Conservation (phyloP, 2,797 vertebrate genomes). For the Yasuhikotakia modesta region DNA sequence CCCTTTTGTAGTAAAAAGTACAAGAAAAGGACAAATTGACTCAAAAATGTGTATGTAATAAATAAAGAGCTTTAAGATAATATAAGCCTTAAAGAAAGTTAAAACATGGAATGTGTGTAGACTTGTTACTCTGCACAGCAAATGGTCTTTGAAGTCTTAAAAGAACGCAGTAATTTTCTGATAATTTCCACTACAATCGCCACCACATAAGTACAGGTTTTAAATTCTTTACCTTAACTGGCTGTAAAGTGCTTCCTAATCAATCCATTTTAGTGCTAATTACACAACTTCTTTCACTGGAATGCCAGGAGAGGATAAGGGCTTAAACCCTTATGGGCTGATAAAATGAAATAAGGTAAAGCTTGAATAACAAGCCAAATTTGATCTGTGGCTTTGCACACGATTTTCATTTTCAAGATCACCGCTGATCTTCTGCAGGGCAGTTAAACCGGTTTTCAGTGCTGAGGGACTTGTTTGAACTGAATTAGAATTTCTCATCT, state of each 20-base stretch:
- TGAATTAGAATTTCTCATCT: conserved; percentile 12
- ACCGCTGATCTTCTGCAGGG: conserved; percentile 12
- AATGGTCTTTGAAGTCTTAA: conserved; percentile 51
- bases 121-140: conserved; percentile 23
- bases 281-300: conserved; percentile 40
- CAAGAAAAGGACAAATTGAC: not conserved
- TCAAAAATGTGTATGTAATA: conserved; percentile 7
- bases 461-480: conserved; percentile 6
- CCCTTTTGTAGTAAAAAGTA: not conserved
- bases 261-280: conserved; percentile 47
- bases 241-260: conserved; percentile 33
- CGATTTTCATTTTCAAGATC: conserved; percentile 36
- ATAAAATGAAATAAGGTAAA: conserved; percentile 37
- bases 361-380: conserved; percentile 32
- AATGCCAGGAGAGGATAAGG: conserved; percentile 20
- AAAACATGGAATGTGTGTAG: conserved; percentile 18
- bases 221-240: conserved; percentile 55
- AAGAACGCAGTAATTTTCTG: conserved; percentile 50
- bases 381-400: conserved; percentile 33
- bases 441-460: conserved; percentile 13
- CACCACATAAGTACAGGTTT: conserved; percentile 47
- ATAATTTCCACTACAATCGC: conserved; percentile 48
- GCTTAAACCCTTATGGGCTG: conserved; percentile 13
- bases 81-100: conserved; percentile 1
- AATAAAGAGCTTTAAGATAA: conserved; percentile 37